Evolutionary conservation across 1,140 invertebrate genomes (phyloP), one percentile per base, ranked within the genome.

Genomic region (Druon quercuslanigerum): DNA sequence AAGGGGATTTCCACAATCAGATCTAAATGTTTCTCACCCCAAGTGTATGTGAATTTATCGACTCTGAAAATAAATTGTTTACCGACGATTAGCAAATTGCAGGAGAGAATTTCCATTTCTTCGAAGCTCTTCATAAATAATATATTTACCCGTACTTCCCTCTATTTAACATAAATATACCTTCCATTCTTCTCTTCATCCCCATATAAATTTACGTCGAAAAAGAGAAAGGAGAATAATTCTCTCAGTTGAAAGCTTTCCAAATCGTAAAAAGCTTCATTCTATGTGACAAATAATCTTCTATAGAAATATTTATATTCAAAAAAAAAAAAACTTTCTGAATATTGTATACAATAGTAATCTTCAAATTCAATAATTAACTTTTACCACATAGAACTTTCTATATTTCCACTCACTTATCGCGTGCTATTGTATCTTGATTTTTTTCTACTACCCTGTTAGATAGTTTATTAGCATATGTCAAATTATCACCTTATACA

Each of bases 171-270:
- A 66, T 40, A n/a, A 66, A 40, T 14, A 33, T 66, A 25, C 25
- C 25, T 16, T 60, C 13, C n/a, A 66, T 66, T 66, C 12, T 66
- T 40, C 25, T n/a, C 54, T 11, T 33, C 33, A 40, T 16, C n/a
- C 33, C 57, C 57, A 9, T 66, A 66, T 40, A 66, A 66, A 66
- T 25, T n/a, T 25, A 16, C 40, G 33, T 66, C 33, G 25, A 66
- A 33, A 40, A 33, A 25, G 33, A 66, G 57, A 66, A 66, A 16
- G 25, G n/a, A 14, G 25, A 66, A 33, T 19, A 19, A 66, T 40
- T 66, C 57, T 66, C 57, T 25, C 57, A 12, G 3, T 46, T 40
- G 3, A 40, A 66, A 66, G 57, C 57, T 66, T 66, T 66, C 20
- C 57, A 66, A 66, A 33, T 66, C 57, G 25, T 8, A 20, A 33